These are phyloP conservation scores for Eristalis pertinax DNA, from an alignment of 2,888 invertebrate genomes.

Conservation along the genomic window DNA sequence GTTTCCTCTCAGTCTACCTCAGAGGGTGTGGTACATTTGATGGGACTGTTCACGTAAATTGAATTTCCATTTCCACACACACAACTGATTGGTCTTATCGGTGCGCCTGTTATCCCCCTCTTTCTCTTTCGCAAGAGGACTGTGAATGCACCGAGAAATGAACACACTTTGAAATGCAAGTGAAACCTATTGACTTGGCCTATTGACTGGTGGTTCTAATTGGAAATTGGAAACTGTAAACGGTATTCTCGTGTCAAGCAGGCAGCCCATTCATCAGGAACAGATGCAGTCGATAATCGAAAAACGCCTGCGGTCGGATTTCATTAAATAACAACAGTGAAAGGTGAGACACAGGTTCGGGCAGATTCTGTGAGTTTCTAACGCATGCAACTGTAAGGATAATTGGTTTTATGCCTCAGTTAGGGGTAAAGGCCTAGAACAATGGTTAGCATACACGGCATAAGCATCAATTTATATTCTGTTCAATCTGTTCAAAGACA, in stretches of 20 bases:
- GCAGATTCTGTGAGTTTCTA: not conserved
- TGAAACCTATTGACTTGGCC: constrained; percentile 28
- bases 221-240: constrained; percentile 29
- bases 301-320: not conserved
- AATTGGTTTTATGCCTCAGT: constrained; percentile 4
- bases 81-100: not conserved
- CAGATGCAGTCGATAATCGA: not conserved
- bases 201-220: constrained; percentile 26
- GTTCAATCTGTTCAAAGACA: not conserved
- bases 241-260: constrained; percentile 1
- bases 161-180: not conserved
- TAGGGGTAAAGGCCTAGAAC: not conserved
- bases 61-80: constrained; percentile 20
- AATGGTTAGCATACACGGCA: not conserved
- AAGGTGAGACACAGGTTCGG: not conserved
- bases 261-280: not conserved
- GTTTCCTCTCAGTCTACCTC: not conserved
- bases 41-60: constrained; percentile 5
- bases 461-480: not conserved
- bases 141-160: constrained; percentile 18
- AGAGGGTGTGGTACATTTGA: not conserved
- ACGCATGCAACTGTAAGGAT: not conserved
- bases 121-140: not conserved
- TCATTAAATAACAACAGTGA: not conserved
- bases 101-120: not conserved